These are phyloP conservation scores for Vireo altiloquus DNA, from an alignment of 2,113 vertebrate genomes.

Conservation along the genomic window DNA sequence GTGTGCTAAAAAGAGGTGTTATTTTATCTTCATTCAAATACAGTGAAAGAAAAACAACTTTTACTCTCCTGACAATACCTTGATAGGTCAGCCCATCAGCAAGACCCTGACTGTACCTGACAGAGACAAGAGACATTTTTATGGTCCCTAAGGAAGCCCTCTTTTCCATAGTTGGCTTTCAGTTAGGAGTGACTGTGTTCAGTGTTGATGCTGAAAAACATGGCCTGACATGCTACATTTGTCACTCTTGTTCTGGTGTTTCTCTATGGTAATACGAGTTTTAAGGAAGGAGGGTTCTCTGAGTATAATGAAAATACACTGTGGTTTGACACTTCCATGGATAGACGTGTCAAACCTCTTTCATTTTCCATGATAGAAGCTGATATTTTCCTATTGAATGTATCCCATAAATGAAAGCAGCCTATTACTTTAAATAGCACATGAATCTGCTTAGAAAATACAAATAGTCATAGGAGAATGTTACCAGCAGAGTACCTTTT, in stretches of 20 bases:
- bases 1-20: neutral
- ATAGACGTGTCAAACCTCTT: no score
- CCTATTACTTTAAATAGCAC: neutral
- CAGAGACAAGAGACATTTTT: fast-evolving
- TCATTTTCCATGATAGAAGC: neutral
- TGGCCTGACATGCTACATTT: neutral
- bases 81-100: neutral
- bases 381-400: neutral
- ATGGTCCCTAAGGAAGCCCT: neutral
- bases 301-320: neutral
- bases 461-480: neutral
- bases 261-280: neutral
- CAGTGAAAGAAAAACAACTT: neutral
- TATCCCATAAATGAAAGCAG: neutral
- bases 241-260: neutral
- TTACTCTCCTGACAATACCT: neutral
- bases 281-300: neutral
- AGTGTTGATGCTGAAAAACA: neutral
- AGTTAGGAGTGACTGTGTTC: neutral
- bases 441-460: neutral
- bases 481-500: neutral
- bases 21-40: neutral
- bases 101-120: neutral
- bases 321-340: neutral
- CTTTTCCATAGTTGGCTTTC: neutral